Evolutionary conservation across 1,140 invertebrate species (phyloP), one percentile per base, ranked within the genome.

Genomic region (Listronotus oregonensis): DNA sequence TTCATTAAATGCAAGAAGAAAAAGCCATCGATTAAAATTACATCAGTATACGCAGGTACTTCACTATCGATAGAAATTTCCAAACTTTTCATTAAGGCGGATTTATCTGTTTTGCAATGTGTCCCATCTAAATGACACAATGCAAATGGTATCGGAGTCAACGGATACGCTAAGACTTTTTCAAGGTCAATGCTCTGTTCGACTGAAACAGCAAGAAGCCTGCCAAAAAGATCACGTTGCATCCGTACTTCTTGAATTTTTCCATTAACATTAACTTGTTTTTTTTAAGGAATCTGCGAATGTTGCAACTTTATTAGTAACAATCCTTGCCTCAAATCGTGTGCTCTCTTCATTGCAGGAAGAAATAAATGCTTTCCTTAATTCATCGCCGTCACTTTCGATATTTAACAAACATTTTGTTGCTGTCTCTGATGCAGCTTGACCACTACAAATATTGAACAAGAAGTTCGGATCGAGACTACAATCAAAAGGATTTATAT

Each of bases 21-120:
- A 34, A 34, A 9, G 9, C 5, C 5, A 9, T 34, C 32, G 9
- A 6, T 6, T 6, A 34, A 6, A 5, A 34, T 34, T 9, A 34
- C 32, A 34, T 34, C 32, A 34, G 5, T 6, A 6, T 5, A 34
- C 9, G 5, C 32, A 71, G 66, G 10, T 71, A 51, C 17, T 66
- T 32, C 15, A 68, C 69, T 11, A 14, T 6, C 6, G 8, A 52
- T 56, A 10, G 44, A 40, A 51, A 70, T 68, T 51, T 72, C 65
- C 12, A 70, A 44, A 15, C 11, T 39, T 59, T 72, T 72, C 44
- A 61, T 56, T 57, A 67, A 56, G 7, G 40, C 52, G n/a, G 65
- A 67, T 39, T 60, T 56, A 49, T 67, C 67, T 66, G 39, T 62
- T 47, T 60, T 60, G 37, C 46, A 60, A 47, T 47, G 31, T 49